Conservation (phyloP, 2,888 invertebrate species). For the Phaedon cochleariae region DNA sequence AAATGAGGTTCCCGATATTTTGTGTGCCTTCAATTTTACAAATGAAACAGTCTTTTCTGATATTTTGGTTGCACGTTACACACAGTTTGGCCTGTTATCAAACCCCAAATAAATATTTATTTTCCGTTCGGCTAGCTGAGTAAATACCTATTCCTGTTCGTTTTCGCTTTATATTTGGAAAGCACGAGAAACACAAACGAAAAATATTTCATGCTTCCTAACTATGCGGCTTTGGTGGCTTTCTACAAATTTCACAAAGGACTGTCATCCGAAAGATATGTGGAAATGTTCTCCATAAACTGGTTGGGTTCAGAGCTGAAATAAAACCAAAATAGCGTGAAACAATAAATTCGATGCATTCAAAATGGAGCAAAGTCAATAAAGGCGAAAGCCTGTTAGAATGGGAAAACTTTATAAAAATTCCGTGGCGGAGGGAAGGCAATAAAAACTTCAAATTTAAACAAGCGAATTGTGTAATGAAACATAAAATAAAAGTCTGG, state of each 20-base stretch:
- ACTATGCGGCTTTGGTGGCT: not conserved
- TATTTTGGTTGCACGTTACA: not conserved
- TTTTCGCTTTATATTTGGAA: not conserved
- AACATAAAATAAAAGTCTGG: constrained; percentile 39
- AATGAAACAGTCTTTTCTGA: not conserved
- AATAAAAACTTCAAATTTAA: constrained; percentile 30
- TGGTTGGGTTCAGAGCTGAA: constrained; percentile 1
- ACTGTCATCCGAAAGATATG: constrained; percentile 16
- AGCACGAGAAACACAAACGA: not conserved
- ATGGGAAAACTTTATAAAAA: constrained; percentile 27
- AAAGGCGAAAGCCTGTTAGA: constrained; percentile 11
- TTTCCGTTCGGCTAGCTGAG: not conserved
- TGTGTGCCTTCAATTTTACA: no score
- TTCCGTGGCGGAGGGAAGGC: constrained; percentile 8
- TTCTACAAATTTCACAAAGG: constrained; percentile 3
- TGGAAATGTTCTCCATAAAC: constrained; percentile 16
- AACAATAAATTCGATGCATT: constrained; percentile 22
- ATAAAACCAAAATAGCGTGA: constrained; percentile 24
- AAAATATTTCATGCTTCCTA: not conserved
- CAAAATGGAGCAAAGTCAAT: constrained; percentile 25
- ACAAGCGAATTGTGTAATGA: constrained; percentile 34
- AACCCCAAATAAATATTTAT: not conserved
- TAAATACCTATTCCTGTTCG: not conserved
- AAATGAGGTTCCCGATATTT: no score
- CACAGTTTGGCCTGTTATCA: not conserved